Percentiles rank a stretch among this genome's conserved stretches.
phyloP scores from a whole-genome alignment of 2,113 vertebrate genomes.

The Vombatus ursinus region DNA sequence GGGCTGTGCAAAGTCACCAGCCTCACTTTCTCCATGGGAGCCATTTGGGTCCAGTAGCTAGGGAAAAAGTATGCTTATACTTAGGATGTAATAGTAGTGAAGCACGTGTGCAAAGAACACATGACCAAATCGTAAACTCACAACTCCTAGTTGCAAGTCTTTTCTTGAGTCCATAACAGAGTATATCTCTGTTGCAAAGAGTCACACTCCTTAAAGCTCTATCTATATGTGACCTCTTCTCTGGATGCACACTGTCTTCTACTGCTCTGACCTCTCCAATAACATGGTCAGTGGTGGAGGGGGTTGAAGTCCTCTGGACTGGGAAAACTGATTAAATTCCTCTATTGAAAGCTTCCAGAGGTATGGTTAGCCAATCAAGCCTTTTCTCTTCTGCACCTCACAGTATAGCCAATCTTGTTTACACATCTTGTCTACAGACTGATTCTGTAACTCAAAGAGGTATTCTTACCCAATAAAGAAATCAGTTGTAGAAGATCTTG shows the following conservation, averaged over 20 bases:
- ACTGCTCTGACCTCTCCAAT: background rate
- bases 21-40: no score
- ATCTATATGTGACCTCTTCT: background rate
- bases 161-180: background rate
- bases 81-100: background rate
- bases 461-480: background rate
- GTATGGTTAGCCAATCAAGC: background rate
- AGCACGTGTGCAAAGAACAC: background rate
- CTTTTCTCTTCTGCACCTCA: no score
- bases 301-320: no score
- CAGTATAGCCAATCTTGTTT: background rate
- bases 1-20: no score
- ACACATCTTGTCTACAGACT: background rate
- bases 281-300: background rate
- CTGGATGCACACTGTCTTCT: background rate
- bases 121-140: background rate
- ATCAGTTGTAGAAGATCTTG: background rate
- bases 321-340: background rate
- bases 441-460: background rate
- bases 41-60: background rate
- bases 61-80: background rate
- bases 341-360: background rate
- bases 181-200: background rate
- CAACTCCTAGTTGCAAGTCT: background rate
- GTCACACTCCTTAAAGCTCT: background rate